Evolutionary conservation across 2,113 vertebrate species (phyloP).

Genomic region (Procapra przewalskii): DNA sequence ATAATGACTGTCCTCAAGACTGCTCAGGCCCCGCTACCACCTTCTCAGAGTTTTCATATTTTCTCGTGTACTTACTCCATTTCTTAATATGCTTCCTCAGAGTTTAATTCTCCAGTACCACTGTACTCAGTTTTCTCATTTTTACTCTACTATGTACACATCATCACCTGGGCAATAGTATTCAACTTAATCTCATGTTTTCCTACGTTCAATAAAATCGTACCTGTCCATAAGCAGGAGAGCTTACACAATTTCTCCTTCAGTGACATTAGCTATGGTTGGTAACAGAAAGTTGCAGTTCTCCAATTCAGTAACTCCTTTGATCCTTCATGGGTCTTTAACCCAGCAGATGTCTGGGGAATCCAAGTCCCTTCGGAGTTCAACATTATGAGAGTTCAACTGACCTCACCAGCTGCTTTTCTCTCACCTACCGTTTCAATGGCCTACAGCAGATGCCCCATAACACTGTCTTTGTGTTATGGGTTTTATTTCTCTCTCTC

Average conservation of each 20-base stretch:
- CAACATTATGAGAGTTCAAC: conserved; percentile 61
- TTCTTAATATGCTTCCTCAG: conserved; percentile 29
- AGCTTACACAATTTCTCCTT: conserved; percentile 47
- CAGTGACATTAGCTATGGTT: conserved; percentile 48
- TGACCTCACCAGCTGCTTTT: conserved; percentile 68
- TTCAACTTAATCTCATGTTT: conserved; percentile 40
- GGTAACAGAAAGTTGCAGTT: conserved; percentile 45
- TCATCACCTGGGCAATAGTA: neutral
- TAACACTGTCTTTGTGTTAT: conserved; percentile 40
- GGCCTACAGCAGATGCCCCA: conserved; percentile 54
- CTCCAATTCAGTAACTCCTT: conserved; percentile 61
- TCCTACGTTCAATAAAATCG: conserved; percentile 46
- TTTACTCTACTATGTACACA: conserved; percentile 22
- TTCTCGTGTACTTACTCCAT: conserved; percentile 20
- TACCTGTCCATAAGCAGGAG: conserved; percentile 56
- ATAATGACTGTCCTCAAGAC: neutral
- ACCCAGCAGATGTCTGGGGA: conserved; percentile 69
- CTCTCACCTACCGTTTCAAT: conserved; percentile 42
- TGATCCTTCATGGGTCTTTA: conserved; percentile 69
- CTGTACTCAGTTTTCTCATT: conserved; percentile 45
- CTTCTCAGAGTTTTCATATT: conserved; percentile 29
- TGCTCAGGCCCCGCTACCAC: neutral
- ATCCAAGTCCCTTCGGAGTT: conserved; percentile 55
- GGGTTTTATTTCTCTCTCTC: neutral
- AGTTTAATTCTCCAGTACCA: conserved; percentile 22